Evolutionary conservation across 1,140 invertebrate genomes (phyloP).

Genomic region (Campodea augens): DNA sequence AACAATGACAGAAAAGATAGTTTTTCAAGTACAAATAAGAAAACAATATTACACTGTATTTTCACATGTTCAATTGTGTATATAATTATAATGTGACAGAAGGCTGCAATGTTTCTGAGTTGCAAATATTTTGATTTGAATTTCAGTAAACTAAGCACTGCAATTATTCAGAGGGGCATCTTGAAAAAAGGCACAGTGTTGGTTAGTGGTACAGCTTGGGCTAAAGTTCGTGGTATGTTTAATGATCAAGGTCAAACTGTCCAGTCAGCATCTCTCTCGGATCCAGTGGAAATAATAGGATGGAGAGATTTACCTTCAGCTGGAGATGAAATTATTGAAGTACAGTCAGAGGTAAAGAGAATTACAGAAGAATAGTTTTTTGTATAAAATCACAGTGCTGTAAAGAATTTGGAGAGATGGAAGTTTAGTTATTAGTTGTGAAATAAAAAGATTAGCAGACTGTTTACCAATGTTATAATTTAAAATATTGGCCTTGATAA

Average conservation of each 20-base stretch:
- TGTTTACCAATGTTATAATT: too few species aligned
- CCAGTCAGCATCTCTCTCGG: slow-evolving; percentile 47
- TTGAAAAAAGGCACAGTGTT: slow-evolving; percentile 60
- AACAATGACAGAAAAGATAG: too few species aligned
- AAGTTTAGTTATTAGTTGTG: too few species aligned
- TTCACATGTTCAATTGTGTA: too few species aligned
- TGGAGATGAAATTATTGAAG: slow-evolving; percentile 71
- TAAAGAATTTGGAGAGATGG: too few species aligned
- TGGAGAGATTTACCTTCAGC: slow-evolving; percentile 72
- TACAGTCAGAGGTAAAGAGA: slow-evolving; percentile 40
- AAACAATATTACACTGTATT: too few species aligned
- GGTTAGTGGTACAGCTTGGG: slow-evolving; percentile 62
- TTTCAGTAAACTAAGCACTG: slow-evolving; percentile 63
- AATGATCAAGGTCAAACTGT: slow-evolving; percentile 53
- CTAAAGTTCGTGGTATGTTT: slow-evolving; percentile 69
- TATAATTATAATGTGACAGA: too few species aligned
- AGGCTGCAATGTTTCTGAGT: too few species aligned
- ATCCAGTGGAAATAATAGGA: slow-evolving; percentile 70
- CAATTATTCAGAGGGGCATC: slow-evolving; percentile 75
- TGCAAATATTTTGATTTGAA: slow-evolving; percentile 5
- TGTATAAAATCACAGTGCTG: too few species aligned
- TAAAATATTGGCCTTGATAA: too few species aligned
- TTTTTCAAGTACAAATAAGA: too few species aligned
- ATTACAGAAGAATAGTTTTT: neutral
- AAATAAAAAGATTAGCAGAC: too few species aligned